Conservation (phyloP, 2,113 vertebrate genomes). For the Ellobius talpinus region DNA sequence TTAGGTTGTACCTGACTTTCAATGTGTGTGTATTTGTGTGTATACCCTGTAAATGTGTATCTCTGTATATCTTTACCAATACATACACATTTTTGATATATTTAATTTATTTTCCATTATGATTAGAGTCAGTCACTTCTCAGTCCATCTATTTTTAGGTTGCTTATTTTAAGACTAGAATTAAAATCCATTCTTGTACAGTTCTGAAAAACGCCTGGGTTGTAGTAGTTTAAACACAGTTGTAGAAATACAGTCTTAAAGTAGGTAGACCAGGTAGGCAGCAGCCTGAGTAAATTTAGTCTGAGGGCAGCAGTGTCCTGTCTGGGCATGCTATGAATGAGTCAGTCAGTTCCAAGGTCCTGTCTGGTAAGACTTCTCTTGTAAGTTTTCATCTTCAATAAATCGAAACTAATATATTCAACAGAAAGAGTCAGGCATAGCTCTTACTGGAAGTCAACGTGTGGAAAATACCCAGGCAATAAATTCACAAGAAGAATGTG, state of each 20-base stretch:
- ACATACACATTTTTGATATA: background rate
- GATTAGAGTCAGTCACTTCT: background rate
- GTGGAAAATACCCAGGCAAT: background rate
- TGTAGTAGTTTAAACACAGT: background rate
- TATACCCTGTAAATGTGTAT: background rate
- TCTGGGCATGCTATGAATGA: background rate
- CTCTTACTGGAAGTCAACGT: background rate
- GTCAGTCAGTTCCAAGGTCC: background rate
- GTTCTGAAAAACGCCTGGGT: background rate
- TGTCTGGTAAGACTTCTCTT: conserved; percentile 3
- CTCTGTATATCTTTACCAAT: background rate
- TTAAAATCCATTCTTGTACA: background rate
- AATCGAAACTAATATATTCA: conserved; percentile 44
- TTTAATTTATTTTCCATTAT: conserved; percentile 22
- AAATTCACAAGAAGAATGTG: conserved; percentile 15
- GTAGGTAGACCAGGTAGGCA: background rate
- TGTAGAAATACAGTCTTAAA: background rate
- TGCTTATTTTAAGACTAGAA: background rate
- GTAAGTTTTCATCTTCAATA: conserved; percentile 48
- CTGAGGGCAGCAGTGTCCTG: background rate
- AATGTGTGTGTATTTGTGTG: background rate
- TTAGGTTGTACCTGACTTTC: background rate
- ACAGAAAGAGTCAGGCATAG: background rate
- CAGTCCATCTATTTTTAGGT: background rate
- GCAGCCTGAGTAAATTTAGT: background rate